Conservation (phyloP, 2,797 vertebrate genomes). For the Parambassis ranga region DNA sequence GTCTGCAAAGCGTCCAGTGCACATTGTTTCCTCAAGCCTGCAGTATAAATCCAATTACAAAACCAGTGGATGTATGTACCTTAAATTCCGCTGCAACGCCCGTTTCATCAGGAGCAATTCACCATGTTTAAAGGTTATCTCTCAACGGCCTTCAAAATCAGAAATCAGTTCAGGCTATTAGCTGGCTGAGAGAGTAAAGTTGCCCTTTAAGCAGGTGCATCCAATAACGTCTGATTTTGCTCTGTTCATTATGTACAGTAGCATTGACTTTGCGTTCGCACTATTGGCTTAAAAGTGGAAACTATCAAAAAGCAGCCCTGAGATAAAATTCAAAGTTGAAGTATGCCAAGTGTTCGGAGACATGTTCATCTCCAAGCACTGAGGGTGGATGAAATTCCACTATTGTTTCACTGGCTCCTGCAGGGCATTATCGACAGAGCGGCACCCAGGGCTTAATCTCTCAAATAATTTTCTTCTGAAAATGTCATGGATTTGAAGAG, state of each 20-base stretch:
- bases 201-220: constrained; percentile 66
- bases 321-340: constrained; percentile 33
- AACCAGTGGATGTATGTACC: constrained; percentile 9
- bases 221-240: constrained; percentile 50
- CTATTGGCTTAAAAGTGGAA: constrained; percentile 31
- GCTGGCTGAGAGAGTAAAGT: constrained; percentile 40
- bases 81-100: constrained; percentile 18
- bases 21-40: constrained; percentile 33
- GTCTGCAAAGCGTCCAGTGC: constrained; percentile 7
- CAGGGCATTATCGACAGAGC: constrained; percentile 41
- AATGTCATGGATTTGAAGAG: constrained; percentile 67
- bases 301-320: constrained; percentile 40
- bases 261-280: constrained; percentile 35
- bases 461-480: constrained; percentile 56
- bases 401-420: constrained; percentile 40
- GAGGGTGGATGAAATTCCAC: constrained; percentile 7
- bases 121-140: constrained; percentile 68
- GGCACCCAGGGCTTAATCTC: constrained; percentile 44
- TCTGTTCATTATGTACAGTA: constrained; percentile 54
- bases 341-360: constrained; percentile 23
- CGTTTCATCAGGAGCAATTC: constrained; percentile 36
- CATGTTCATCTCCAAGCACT: constrained; percentile 19
- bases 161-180: constrained; percentile 60
- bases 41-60: constrained; percentile 45
- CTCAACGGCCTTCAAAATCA: constrained; percentile 53